These are phyloP conservation scores for Sphyrna mokarran DNA, from an alignment of 2,113 vertebrate genomes.

Conservation along the genomic window DNA sequence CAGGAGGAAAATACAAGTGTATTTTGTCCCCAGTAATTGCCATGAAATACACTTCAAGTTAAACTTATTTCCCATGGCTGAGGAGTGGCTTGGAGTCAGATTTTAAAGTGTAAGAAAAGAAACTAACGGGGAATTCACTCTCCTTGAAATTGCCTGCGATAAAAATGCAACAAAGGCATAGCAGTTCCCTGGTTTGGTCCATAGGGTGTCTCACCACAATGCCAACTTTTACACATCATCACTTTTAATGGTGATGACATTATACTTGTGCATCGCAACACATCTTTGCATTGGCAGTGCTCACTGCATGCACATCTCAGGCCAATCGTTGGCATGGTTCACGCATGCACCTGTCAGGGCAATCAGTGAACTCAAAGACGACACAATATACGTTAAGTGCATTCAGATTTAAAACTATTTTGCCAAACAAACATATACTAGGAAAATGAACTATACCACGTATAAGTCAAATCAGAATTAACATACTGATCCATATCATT, in stretches of 20 bases:
- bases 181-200: not conserved
- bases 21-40: not conserved
- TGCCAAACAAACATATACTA: not conserved
- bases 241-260: not conserved
- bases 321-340: no score
- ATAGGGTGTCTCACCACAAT: not conserved
- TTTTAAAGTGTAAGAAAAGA: not conserved
- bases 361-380: not conserved
- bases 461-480: not conserved
- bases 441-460: not conserved
- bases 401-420: not conserved
- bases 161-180: not conserved
- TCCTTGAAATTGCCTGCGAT: not conserved
- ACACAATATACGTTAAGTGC: not conserved
- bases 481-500: not conserved
- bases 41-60: not conserved
- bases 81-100: not conserved
- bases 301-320: not conserved
- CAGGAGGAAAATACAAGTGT: not conserved
- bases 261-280: not conserved
- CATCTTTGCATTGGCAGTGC: not conserved
- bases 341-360: not conserved
- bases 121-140: not conserved
- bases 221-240: not conserved
- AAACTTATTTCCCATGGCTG: not conserved